These are phyloP conservation scores for Virgularia gustaviana DNA, from an alignment of 92 coral and sea anemone species.

Conservation along the genomic window DNA sequence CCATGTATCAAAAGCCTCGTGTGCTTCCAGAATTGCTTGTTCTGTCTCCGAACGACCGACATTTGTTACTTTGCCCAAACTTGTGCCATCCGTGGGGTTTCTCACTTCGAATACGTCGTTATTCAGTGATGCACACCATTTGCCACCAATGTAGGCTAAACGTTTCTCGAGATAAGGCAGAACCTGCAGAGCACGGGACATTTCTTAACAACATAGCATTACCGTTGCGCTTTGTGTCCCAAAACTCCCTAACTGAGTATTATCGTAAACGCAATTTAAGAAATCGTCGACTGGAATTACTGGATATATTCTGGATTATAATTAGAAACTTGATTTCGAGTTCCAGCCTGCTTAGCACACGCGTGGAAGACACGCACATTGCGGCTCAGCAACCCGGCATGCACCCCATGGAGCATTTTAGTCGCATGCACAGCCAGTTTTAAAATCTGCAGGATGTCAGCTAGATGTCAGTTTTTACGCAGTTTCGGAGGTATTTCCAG, in stretches of 20 bases:
- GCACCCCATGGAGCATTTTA: too few species aligned
- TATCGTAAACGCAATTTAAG: too few species aligned
- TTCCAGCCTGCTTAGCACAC: too few species aligned
- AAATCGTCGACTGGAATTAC: too few species aligned
- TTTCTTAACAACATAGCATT: not conserved
- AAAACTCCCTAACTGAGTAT: not conserved
- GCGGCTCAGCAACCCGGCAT: too few species aligned
- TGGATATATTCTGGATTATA: too few species aligned
- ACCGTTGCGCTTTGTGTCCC: not conserved
- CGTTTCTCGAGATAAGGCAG: conserved; percentile 19
- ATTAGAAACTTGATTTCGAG: too few species aligned
- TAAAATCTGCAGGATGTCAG: too few species aligned
- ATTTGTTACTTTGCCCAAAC: conserved; percentile 76
- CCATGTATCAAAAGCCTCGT: conserved; percentile 78
- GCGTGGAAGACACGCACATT: too few species aligned
- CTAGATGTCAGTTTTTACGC: too few species aligned
- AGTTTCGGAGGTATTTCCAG: too few species aligned
- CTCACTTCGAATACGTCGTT: conserved; percentile 66
- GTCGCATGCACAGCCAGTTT: too few species aligned
- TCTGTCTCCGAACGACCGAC: conserved; percentile 74
- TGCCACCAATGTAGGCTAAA: conserved; percentile 80
- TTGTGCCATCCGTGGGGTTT: conserved; percentile 85
- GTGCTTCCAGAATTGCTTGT: conserved; percentile 65
- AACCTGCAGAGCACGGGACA: not conserved
- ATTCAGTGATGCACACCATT: conserved; percentile 60